Conservation (phyloP, 2,113 vertebrate species). For the Acanthisitta chloris region DNA sequence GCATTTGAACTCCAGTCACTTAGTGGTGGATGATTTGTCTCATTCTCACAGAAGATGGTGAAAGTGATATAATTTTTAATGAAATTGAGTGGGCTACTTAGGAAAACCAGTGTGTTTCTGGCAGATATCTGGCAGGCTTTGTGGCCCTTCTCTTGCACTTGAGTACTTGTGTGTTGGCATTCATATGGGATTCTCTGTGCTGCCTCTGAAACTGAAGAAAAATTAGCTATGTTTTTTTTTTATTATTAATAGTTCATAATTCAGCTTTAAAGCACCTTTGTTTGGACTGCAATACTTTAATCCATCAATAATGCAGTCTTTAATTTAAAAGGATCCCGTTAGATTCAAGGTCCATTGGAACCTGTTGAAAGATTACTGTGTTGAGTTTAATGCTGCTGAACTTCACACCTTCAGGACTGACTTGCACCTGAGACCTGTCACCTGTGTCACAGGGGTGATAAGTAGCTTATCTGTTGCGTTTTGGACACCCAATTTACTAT, state of each 20-base stretch:
- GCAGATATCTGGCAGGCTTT: neutral
- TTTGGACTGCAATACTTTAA: neutral
- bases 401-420: neutral
- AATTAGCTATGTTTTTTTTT: neutral
- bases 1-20: neutral
- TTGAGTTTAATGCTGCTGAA: neutral
- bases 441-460: accelerated
- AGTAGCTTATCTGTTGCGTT: neutral
- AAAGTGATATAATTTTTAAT: neutral
- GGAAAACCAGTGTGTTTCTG: neutral
- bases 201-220: neutral
- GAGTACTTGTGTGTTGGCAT: neutral
- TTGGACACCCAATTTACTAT: neutral
- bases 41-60: neutral
- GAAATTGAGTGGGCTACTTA: neutral
- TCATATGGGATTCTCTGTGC: neutral
- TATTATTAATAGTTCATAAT: neutral
- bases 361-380: neutral
- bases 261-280: neutral
- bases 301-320: neutral
- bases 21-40: neutral
- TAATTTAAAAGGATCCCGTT: neutral
- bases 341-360: neutral
- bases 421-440: neutral
- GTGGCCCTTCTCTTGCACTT: neutral